A percentile compares a stretch with the other conserved stretches of the same genome.
Conservation (phyloP, 2,113 vertebrate genomes). For the Pollimyrus isidori region DNA sequence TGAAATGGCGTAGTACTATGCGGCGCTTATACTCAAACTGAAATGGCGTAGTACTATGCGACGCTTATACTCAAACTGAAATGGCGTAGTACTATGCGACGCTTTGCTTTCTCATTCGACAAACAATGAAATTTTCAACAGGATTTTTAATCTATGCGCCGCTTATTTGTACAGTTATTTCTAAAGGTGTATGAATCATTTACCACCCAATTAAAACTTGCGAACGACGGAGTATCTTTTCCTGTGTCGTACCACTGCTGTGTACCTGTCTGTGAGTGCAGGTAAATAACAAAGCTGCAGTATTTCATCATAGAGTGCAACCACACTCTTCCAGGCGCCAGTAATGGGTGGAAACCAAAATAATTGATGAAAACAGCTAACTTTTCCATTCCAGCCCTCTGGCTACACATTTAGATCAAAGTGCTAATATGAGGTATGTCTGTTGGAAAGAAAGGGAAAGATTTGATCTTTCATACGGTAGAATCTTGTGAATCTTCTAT, state of each 20-base stretch:
- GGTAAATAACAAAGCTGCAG: slow-evolving; percentile 6
- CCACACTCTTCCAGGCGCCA: neutral
- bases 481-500: neutral
- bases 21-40: no score
- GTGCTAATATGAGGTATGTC: neutral
- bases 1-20: neutral
- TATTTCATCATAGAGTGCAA: neutral
- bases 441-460: neutral
- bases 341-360: slow-evolving; percentile 10
- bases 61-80: no score
- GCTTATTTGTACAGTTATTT: slow-evolving; percentile 8
- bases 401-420: neutral
- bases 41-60: no score
- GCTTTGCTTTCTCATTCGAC: neutral
- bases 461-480: neutral
- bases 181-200: slow-evolving; percentile 11
- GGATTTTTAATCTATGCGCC: neutral
- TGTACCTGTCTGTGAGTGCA: neutral
- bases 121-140: neutral
- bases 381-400: neutral
- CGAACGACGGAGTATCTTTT: neutral
- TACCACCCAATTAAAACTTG: slow-evolving; percentile 20
- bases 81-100: no score
- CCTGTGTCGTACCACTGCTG: neutral
- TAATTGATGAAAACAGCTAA: slow-evolving; percentile 13